These are phyloP conservation scores for Pyxicephalus adspersus DNA, from an alignment of 2,113 vertebrate genomes.

Conservation along the genomic window DNA sequence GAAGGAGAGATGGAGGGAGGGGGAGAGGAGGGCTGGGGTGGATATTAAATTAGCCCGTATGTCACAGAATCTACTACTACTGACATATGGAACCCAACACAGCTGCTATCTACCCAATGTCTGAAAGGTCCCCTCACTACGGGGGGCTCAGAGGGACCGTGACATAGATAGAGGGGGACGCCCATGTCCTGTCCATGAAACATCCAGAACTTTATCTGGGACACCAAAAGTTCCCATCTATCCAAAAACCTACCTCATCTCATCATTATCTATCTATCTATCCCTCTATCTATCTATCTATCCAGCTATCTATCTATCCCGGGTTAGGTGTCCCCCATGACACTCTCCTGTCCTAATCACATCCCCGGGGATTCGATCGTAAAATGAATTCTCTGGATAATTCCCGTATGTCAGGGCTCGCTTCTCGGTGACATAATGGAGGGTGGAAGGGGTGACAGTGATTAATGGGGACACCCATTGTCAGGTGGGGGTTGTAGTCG, in stretches of 20 bases:
- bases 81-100: constrained; percentile 63
- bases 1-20: constrained; percentile 52
- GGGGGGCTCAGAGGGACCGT: constrained; percentile 14
- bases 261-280: background rate
- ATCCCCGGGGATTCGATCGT: constrained; percentile 4
- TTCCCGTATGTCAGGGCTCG: constrained; percentile 7
- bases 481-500: constrained; percentile 36
- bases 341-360: background rate
- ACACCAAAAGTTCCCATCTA: background rate
- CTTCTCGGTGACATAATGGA: constrained; percentile 15
- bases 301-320: no score
- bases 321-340: no score
- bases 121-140: constrained; percentile 46
- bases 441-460: background rate
- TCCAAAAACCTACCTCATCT: no score
- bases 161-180: background rate
- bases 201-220: background rate
- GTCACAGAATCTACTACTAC: constrained; percentile 59
- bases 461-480: constrained; percentile 54
- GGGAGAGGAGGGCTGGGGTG: constrained; percentile 9
- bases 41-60: constrained; percentile 62
- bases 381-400: background rate
- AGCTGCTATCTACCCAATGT: constrained; percentile 56
- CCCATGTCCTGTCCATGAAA: background rate
- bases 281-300: no score